phyloP scores from a whole-genome alignment of 2,888 invertebrate genomes.

The Chaitophorus viminalis region DNA sequence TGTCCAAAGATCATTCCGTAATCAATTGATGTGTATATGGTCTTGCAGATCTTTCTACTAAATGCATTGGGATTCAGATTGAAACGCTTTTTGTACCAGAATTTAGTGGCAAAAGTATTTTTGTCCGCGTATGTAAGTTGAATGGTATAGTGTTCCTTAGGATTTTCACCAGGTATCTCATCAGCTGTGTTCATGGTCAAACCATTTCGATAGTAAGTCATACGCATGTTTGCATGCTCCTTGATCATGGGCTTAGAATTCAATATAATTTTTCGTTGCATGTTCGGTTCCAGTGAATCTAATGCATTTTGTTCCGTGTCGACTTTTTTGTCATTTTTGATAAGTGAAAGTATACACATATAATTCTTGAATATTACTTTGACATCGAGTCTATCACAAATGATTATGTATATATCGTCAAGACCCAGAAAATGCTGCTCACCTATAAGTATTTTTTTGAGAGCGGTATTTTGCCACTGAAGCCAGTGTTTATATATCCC shows the following conservation, averaged over 20 bases:
- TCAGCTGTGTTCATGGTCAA: too few species aligned
- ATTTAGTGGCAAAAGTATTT: neutral
- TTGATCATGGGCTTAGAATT: too few species aligned
- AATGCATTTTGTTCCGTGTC: neutral
- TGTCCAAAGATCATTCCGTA: conserved; percentile 2
- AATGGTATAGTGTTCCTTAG: neutral
- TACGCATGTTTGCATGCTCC: too few species aligned
- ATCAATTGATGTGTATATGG: neutral
- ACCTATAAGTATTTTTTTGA: neutral
- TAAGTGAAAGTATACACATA: neutral
- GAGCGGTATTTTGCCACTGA: neutral
- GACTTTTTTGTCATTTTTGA: neutral
- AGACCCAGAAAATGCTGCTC: neutral
- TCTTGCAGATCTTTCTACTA: neutral
- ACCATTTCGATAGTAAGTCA: too few species aligned
- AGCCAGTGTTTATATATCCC: neutral
- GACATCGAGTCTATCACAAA: neutral
- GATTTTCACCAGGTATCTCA: neutral
- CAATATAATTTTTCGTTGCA: too few species aligned
- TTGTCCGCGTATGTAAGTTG: neutral
- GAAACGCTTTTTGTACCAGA: too few species aligned
- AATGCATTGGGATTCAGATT: too few species aligned
- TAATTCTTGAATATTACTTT: neutral
- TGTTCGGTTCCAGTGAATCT: neutral
- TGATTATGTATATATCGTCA: neutral